Evolutionary conservation across 2,797 vertebrate genomes (phyloP).

Genomic region (Centropyge bicolor): DNA sequence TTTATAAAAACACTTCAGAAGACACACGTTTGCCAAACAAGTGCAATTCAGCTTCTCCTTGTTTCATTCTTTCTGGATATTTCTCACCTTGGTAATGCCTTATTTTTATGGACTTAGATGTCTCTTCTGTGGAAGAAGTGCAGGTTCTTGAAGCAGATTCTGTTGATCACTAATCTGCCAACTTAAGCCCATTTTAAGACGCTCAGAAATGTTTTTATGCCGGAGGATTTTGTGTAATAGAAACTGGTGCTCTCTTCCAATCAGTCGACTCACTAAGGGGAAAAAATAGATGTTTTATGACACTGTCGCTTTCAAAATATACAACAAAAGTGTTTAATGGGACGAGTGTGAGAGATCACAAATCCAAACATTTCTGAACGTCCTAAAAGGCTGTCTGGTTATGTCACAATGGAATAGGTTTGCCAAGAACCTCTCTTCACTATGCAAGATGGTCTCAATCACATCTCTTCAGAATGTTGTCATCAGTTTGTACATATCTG

Average conservation of each 20-base stretch:
- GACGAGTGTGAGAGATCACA: not conserved
- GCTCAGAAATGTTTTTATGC: constrained; percentile 31
- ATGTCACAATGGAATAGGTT: constrained; percentile 6
- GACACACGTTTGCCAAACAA: constrained; percentile 67
- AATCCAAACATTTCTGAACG: constrained; percentile 46
- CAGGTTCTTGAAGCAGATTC: constrained; percentile 40
- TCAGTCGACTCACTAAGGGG: not conserved
- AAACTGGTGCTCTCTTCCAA: not conserved
- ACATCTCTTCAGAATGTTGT: constrained; percentile 27
- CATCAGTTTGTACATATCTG: constrained; percentile 60
- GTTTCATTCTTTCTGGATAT: constrained; percentile 40
- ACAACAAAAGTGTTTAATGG: not conserved
- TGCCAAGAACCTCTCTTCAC: constrained; percentile 29
- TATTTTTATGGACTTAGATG: constrained; percentile 34
- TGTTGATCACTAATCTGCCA: constrained; percentile 19
- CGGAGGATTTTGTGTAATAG: not conserved
- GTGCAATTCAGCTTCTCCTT: constrained; percentile 60
- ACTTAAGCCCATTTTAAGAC: constrained; percentile 16
- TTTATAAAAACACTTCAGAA: constrained; percentile 52
- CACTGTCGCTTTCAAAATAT: not conserved
- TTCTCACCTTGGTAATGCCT: constrained; percentile 44
- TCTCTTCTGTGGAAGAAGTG: constrained; percentile 33
- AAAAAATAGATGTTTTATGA: not conserved
- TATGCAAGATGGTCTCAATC: constrained; percentile 45
- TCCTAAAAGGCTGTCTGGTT: constrained; percentile 4